Evolutionary conservation across 1,140 invertebrate genomes (phyloP), one percentile per base, ranked within the genome.

Genomic region (Sinonovacula constricta): DNA sequence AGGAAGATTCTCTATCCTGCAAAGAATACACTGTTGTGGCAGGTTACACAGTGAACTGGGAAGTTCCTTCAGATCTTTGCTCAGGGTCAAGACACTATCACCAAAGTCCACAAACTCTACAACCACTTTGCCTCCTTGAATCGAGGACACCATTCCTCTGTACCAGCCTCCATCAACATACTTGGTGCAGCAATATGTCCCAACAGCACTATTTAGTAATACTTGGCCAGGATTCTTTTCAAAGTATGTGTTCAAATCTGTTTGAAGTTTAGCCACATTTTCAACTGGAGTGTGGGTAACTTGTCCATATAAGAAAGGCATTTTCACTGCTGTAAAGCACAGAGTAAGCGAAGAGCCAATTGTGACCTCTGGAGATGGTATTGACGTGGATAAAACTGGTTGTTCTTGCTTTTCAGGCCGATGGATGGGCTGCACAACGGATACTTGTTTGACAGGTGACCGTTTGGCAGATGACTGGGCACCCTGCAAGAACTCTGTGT

Each of bases 91-190:
- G 24, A 60, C 75, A 45, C 51, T 60, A 63, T 84, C 83, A 26
- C 95, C 95, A 89, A 95, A 96, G 88, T 96, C 95, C 4, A 95
- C 89, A 83, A 96, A 96, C 31, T 94, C 92, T 0, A 96, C 93
- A 0, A 94, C 94, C 18, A 93, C 94, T 28, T 95, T 93, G 14
- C 65, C 79, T 28, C 77, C 75, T 1, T 45, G 22, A 12, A 78
- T 26, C 24, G 62, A 94, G 0, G 95, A 91, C 12, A 96, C 93
- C 81, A 94, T 92, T 1, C 95, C 95, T 80, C 96, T 91, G 84
- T 96, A 96, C 95, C 95, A 97, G 1, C 91, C 87, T 36, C 94
- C 93, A 85, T 96, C 95, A 0, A 93, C 93, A 85, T 94, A 96
- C 71, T 93, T 92, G 0, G 95, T 95, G 34, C 94, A 91, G 74